Conservation (phyloP, 2,113 vertebrate species). For the Sinosuthora webbiana region DNA sequence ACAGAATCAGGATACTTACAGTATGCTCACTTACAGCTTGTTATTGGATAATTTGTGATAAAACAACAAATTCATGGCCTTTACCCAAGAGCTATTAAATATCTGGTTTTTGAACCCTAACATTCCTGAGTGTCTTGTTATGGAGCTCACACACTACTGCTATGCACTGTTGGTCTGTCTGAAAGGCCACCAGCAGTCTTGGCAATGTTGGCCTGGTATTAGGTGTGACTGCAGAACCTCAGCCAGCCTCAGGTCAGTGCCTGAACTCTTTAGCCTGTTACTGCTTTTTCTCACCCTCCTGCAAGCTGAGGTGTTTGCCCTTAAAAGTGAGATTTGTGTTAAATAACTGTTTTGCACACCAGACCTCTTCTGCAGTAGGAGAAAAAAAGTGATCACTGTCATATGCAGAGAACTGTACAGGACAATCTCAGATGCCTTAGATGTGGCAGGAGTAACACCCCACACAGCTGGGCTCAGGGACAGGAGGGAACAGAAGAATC, state of each 20-base stretch:
- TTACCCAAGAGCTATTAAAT: not conserved
- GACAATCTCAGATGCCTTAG: not conserved
- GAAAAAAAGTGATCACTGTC: not conserved
- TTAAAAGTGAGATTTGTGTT: not conserved
- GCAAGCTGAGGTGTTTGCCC: not conserved
- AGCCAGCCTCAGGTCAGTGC: not conserved
- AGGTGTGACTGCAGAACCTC: not conserved
- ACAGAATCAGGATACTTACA: not conserved
- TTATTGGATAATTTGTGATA: not conserved
- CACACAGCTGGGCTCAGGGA: not conserved
- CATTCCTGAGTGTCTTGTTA: not conserved
- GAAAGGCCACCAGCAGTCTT: not conserved
- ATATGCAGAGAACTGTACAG: not conserved
- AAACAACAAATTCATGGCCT: not conserved
- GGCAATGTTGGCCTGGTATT: not conserved
- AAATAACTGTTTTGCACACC: not conserved
- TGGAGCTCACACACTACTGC: not conserved
- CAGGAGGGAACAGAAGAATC: not conserved
- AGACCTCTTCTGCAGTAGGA: not conserved
- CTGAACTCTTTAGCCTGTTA: not conserved
- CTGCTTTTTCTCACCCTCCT: not conserved
- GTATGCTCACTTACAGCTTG: not conserved
- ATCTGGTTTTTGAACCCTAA: not conserved
- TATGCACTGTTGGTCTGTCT: not conserved
- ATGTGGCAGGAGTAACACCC: fast-evolving